phyloP scores from a whole-genome alignment of 2,888 invertebrate species.

The Amphiduros pacificus region DNA sequence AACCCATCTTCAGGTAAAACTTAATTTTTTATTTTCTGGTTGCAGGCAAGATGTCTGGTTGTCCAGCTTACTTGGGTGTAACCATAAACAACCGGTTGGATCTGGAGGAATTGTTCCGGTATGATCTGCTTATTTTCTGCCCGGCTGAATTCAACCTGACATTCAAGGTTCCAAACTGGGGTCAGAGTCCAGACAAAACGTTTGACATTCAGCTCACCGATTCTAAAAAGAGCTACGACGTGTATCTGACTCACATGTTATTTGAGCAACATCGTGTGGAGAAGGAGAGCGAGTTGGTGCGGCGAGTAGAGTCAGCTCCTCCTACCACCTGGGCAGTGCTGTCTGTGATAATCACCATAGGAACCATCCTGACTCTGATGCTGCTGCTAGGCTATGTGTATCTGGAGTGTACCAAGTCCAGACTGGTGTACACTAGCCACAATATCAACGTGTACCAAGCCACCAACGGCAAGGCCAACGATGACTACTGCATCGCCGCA shows the following conservation, averaged over 20 bases:
- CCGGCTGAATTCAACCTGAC: slow-evolving; percentile 45
- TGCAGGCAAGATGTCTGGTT: slow-evolving; percentile 38
- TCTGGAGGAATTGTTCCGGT: slow-evolving; percentile 33
- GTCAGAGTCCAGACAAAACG: slow-evolving; percentile 29
- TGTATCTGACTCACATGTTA: slow-evolving; percentile 31
- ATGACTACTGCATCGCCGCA: slow-evolving; percentile 10
- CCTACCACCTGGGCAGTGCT: slow-evolving; percentile 17
- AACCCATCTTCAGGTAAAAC: background rate
- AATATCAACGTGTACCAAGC: slow-evolving; percentile 11
- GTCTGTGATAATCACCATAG: slow-evolving; percentile 11
- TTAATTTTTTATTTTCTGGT: background rate
- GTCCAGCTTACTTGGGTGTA: slow-evolving; percentile 47
- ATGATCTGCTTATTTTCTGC: slow-evolving; percentile 49
- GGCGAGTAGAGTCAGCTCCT: background rate
- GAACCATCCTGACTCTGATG: slow-evolving; percentile 13
- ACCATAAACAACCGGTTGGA: slow-evolving; percentile 29
- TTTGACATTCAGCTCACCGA: slow-evolving; percentile 31
- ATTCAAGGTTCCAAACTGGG: slow-evolving; percentile 37
- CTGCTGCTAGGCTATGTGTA: slow-evolving; percentile 27
- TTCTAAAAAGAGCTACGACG: slow-evolving; percentile 21
- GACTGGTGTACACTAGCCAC: background rate
- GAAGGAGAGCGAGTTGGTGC: background rate
- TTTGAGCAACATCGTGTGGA: slow-evolving; percentile 24
- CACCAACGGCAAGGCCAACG: slow-evolving; percentile 1
- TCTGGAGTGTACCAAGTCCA: slow-evolving; percentile 22